Evolutionary conservation across 2,113 vertebrate species (phyloP).

Genomic region (Pseudonaja textilis): DNA sequence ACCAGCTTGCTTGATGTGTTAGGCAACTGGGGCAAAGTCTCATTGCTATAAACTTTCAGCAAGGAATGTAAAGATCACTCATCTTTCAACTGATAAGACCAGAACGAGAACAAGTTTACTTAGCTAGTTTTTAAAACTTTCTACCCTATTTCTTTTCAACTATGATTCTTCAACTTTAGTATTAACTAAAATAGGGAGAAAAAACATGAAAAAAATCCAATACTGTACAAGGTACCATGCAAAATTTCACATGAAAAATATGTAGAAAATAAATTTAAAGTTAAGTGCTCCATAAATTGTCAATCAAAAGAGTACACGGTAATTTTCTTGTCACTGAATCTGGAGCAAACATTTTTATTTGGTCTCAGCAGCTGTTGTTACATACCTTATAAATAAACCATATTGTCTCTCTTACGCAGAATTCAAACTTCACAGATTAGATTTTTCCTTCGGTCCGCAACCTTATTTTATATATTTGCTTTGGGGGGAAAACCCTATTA

Average conservation of each 20-base stretch:
- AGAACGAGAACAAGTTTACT: conserved; percentile 26
- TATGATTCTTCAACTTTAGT: background rate
- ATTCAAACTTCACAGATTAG: background rate
- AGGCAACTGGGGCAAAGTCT: background rate
- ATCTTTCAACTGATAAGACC: background rate
- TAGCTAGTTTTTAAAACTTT: conserved; percentile 28
- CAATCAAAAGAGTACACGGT: background rate
- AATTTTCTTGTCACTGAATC: background rate
- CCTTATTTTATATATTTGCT: background rate
- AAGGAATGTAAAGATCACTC: conserved; percentile 2
- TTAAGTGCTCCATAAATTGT: background rate
- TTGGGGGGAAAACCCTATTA: background rate
- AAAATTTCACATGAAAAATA: background rate
- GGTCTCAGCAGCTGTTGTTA: background rate
- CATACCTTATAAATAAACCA: background rate
- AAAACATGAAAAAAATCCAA: background rate
- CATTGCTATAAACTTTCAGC: background rate
- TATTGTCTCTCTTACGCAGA: background rate
- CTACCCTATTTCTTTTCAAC: conserved; percentile 4
- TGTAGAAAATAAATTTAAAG: background rate
- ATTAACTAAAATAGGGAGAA: background rate
- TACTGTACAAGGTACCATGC: background rate
- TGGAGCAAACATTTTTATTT: background rate
- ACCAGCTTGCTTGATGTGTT: background rate
- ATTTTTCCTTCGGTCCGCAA: background rate